A percentile compares a stretch with the other conserved stretches of the same genome.
phyloP scores from a whole-genome alignment of 2,888 invertebrate species.

The Pyralis farinalis region DNA sequence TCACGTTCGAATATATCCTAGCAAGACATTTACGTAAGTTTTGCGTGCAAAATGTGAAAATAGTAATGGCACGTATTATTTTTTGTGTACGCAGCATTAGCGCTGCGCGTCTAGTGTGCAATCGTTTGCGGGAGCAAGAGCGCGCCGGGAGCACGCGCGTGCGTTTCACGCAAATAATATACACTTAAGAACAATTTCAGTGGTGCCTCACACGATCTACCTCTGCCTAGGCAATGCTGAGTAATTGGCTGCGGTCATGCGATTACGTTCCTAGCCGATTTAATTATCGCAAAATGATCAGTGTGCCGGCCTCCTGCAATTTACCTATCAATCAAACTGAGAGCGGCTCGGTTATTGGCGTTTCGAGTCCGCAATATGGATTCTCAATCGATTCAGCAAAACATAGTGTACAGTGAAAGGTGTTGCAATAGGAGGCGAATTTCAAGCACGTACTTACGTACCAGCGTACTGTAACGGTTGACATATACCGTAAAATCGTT shows the following conservation, averaged over 20 bases:
- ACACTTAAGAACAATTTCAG: conserved; percentile 61
- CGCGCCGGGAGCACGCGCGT: conserved; percentile 54
- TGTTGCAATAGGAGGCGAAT: conserved; percentile 20
- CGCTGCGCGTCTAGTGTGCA: conserved; percentile 10
- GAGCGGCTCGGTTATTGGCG: conserved; percentile 48
- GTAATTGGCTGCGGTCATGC: conserved; percentile 79
- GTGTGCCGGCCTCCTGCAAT: conserved; percentile 72
- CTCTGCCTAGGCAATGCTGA: conserved; percentile 65
- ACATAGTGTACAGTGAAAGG: conserved; percentile 47
- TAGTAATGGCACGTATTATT: conserved; percentile 6
- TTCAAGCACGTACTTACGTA: conserved; percentile 21
- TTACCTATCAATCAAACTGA: conserved; percentile 77
- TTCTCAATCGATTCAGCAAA: conserved; percentile 50
- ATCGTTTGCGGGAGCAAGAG: conserved; percentile 16
- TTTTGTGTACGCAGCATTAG: conserved; percentile 13
- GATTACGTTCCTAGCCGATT: conserved; percentile 77
- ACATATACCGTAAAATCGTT: conserved; percentile 15
- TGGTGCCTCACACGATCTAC: conserved; percentile 66
- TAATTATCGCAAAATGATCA: conserved; percentile 80
- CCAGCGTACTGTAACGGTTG: conserved; percentile 14
- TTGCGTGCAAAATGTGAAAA: conserved; percentile 18
- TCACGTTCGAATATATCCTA: background rate
- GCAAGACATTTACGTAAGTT: conserved; percentile 5
- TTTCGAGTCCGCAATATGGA: conserved; percentile 39
- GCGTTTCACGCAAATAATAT: conserved; percentile 68